Base-by-base conservation (phyloP, 2,113 vertebrate species). In the Muscicapa adusta region DNA sequence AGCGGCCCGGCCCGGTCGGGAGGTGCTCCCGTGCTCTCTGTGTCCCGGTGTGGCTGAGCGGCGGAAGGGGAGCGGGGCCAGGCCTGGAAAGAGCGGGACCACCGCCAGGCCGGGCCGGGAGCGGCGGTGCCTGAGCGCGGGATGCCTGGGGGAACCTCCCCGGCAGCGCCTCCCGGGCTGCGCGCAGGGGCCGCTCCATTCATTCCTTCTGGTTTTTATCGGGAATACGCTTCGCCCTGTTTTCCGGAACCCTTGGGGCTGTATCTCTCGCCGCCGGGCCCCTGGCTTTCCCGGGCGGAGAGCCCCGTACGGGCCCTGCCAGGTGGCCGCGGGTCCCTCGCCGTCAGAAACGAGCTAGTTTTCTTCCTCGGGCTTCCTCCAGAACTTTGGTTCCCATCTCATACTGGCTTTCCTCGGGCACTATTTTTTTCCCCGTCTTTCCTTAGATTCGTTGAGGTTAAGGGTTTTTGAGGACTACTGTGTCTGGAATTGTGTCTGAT, bases 401-500 rank as follows among this genome's bases (percentile, higher is more conserved):
- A 5, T 8, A 4, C 12, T 4, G 25, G 4, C 48, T 89, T 43
- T 20, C 11, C 7, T 47, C 10, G 1, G 28, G 12, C 28, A 0
- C 13, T 22, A 28, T 12, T 5, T 17, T 7, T 47, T 48, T 22
- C 12, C 10, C 9, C 5, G 9, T 2, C 3, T 23, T 22, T 5
- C 10, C 8, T 57, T 31, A 15, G 66, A 26, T 47, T 34, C 2
- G 5, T 11, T n/a, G 51, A 31, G 65, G 23, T 45, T 29, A n/a
- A 34, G 31, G 34, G 13, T 6, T 60, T 36, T 22, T 15, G 18
- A 60, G 19, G 38, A 23, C 5, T 56, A 65, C 2, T 33, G 23
- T 28, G 28, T 31, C 26, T 7, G 36, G 16, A 61, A 9, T 18
- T 3, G 38, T 40, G 33, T 19, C 36, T 12, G 38, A n/a, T 77